Percentiles rank a stretch among this genome's conserved stretches.
phyloP scores from a whole-genome alignment of 2,797 vertebrate species.

The Poecilia picta region DNA sequence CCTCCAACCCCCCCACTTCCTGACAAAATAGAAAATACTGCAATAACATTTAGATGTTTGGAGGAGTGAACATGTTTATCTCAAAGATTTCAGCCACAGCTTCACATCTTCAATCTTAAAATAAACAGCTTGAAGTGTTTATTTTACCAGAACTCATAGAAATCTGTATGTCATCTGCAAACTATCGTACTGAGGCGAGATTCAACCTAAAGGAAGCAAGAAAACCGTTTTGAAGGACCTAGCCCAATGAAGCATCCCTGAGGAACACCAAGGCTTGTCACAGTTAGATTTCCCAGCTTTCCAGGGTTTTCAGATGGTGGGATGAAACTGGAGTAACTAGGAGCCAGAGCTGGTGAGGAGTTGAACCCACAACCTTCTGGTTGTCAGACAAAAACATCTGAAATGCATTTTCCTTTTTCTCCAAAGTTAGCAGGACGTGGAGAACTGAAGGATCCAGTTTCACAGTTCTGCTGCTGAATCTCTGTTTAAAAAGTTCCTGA shows the following conservation, averaged over 20 bases:
- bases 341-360: neutral
- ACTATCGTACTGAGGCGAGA: neutral
- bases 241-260: neutral
- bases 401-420: neutral
- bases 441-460: neutral
- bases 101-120: conserved; percentile 1
- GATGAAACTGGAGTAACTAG: neutral
- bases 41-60: neutral
- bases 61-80: neutral
- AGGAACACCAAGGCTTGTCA: neutral
- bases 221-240: too few species aligned
- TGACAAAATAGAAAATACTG: neutral
- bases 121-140: neutral
- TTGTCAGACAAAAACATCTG: neutral
- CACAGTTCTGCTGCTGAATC: neutral
- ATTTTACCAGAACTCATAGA: neutral
- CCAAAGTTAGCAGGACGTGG: neutral
- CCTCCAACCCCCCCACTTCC: too few species aligned
- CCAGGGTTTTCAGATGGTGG: neutral
- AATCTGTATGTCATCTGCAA: neutral
- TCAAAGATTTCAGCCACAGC: neutral
- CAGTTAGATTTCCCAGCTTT: neutral
- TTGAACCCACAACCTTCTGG: neutral
- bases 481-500: neutral
- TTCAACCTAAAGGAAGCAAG: neutral